phyloP scores from a whole-genome alignment of 1,140 invertebrate genomes.

The Drosophila hydei region DNA sequence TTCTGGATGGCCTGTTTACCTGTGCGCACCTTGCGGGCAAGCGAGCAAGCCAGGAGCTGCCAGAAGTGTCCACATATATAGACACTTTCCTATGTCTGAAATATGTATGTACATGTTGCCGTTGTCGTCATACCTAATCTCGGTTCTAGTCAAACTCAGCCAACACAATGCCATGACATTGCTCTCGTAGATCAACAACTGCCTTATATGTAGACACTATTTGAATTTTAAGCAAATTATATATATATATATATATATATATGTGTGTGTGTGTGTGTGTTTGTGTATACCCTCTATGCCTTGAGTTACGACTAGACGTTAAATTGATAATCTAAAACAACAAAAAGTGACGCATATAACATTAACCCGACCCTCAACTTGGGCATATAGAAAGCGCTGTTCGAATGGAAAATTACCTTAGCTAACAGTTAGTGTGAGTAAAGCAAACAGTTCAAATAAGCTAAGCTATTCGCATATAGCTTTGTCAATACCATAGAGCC shows the following conservation, averaged over 20 bases:
- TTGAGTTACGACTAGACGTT: conserved; percentile 22
- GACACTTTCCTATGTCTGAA: background rate
- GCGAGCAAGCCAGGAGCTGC: conserved; percentile 6
- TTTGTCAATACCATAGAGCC: background rate
- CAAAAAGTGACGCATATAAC: background rate
- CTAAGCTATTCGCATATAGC: no score
- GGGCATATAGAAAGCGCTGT: background rate
- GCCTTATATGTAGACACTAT: background rate
- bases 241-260: conserved; percentile 1
- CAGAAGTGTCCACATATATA: background rate
- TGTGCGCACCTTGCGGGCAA: conserved; percentile 41
- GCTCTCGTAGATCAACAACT: conserved; percentile 39
- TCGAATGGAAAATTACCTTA: no score
- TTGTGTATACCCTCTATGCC: conserved; percentile 5
- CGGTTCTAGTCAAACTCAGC: conserved; percentile 40
- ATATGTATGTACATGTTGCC: conserved; percentile 8
- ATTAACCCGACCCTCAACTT: conserved; percentile 1
- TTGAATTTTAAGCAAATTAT: background rate
- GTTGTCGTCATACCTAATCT: conserved; percentile 64
- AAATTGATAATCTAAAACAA: conserved; percentile 3
- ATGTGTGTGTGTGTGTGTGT: no score
- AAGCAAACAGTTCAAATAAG: no score
- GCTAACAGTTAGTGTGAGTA: no score
- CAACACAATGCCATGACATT: conserved; percentile 63
- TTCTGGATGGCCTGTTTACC: conserved; percentile 56